Evolutionary conservation across 2,113 vertebrate genomes (phyloP).

Genomic region (Oncorhynchus clarkii): DNA sequence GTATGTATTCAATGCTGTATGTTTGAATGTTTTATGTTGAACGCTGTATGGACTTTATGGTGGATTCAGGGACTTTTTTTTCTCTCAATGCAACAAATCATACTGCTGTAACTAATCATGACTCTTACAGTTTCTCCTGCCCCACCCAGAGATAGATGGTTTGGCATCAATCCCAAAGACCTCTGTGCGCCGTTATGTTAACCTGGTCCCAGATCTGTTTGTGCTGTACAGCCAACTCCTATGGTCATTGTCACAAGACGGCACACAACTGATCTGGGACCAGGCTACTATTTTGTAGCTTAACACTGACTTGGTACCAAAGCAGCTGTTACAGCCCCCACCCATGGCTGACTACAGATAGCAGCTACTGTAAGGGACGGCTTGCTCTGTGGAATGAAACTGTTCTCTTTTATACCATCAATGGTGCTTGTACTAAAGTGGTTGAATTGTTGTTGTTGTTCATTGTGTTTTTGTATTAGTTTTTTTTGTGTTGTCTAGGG

Average conservation of each 20-base stretch:
- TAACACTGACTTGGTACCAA: too few species aligned
- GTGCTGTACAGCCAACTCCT: too few species aligned
- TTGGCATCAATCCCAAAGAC: too few species aligned
- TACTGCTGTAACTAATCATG: neutral
- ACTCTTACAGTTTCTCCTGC: neutral
- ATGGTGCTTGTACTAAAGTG: conserved; percentile 53
- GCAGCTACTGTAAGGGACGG: neutral
- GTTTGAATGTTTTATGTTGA: conserved; percentile 40
- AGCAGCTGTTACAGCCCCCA: neutral
- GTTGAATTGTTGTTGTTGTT: conserved; percentile 8
- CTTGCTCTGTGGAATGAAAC: neutral
- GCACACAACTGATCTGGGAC: too few species aligned
- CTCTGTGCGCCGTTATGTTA: neutral
- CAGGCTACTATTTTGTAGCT: too few species aligned
- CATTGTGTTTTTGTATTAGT: neutral
- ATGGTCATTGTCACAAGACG: too few species aligned
- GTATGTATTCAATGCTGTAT: conserved; percentile 4
- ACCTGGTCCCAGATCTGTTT: too few species aligned
- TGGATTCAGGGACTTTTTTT: conserved; percentile 33
- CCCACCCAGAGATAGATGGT: too few species aligned
- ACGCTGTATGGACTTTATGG: conserved; percentile 22
- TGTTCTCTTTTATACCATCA: neutral
- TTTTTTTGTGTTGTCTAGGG: neutral
- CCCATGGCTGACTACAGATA: neutral
- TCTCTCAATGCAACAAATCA: neutral